A percentile compares a stretch with the other conserved stretches of the same genome.
phyloP scores from a whole-genome alignment of 2,113 vertebrate genomes.

The Myotis lucifugus region DNA sequence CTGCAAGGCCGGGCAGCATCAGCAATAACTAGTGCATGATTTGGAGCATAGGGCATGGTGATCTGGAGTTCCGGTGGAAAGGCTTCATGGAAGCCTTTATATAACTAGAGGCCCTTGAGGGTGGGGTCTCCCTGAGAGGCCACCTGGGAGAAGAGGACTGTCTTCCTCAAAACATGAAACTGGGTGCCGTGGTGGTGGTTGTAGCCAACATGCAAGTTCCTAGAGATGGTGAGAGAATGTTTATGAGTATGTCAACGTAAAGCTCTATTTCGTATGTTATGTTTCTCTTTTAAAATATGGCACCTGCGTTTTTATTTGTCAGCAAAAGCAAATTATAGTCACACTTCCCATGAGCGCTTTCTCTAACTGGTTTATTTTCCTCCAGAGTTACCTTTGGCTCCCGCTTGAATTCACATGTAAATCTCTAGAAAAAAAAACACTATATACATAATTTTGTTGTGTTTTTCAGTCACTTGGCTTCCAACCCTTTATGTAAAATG shows the following conservation, averaged over 20 bases:
- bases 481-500: slow-evolving; percentile 65
- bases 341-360: slow-evolving; percentile 27
- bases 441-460: slow-evolving; percentile 64
- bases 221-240: neutral
- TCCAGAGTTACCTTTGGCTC: slow-evolving; percentile 15
- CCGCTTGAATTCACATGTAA: slow-evolving; percentile 31
- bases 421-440: slow-evolving; percentile 40
- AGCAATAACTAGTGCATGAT: neutral
- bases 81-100: neutral
- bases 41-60: neutral
- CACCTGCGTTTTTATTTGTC: slow-evolving; percentile 54
- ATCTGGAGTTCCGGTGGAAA: neutral
- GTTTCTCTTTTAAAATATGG: slow-evolving; percentile 25
- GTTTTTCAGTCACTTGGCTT: slow-evolving; percentile 56
- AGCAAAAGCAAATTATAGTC: slow-evolving; percentile 52
- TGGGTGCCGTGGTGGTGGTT: neutral
- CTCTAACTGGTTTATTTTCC: slow-evolving; percentile 47
- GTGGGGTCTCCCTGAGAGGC: neutral
- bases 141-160: neutral
- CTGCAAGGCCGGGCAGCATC: neutral
- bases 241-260: neutral
- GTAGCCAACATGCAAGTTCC: neutral
- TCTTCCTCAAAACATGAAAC: neutral
- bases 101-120: neutral
- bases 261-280: neutral